Conservation (phyloP, 2,797 vertebrate genomes). For the Tragelaphus oryx region DNA sequence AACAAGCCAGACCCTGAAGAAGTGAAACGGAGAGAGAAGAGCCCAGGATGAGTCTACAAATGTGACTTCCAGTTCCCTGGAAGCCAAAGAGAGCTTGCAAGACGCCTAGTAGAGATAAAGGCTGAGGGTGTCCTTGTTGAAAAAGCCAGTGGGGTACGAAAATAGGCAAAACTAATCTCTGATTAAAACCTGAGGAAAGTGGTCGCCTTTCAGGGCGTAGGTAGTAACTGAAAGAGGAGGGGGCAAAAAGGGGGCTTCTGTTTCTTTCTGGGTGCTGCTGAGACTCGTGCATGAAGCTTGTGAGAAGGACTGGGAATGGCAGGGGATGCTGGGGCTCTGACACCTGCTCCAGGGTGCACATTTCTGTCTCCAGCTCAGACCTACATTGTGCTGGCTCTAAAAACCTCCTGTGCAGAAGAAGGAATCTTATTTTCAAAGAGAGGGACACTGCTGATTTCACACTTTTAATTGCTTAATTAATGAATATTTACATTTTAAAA, state of each 20-base stretch:
- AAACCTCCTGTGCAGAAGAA: background rate
- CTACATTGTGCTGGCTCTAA: background rate
- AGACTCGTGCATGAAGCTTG: background rate
- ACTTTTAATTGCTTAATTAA: background rate
- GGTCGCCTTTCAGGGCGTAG: background rate
- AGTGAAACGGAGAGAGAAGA: background rate
- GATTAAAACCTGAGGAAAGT: background rate
- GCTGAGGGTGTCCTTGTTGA: background rate
- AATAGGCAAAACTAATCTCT: background rate
- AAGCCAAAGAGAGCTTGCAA: background rate
- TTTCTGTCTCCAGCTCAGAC: background rate
- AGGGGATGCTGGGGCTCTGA: background rate
- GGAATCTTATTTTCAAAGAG: background rate
- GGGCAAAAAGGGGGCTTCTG: background rate
- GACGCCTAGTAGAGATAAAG: background rate
- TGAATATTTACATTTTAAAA: background rate
- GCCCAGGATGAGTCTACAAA: background rate
- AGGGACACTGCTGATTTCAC: background rate
- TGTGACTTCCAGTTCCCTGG: background rate
- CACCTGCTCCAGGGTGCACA: background rate
- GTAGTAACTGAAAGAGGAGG: background rate
- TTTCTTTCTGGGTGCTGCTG: background rate
- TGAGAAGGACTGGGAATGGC: background rate
- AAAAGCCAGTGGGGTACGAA: background rate
- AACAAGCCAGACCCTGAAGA: background rate